A percentile compares a stretch with the other conserved stretches of the same genome.
Evolutionary conservation across 2,113 vertebrate species (phyloP).

Genomic region (Epinephelus lanceolatus): DNA sequence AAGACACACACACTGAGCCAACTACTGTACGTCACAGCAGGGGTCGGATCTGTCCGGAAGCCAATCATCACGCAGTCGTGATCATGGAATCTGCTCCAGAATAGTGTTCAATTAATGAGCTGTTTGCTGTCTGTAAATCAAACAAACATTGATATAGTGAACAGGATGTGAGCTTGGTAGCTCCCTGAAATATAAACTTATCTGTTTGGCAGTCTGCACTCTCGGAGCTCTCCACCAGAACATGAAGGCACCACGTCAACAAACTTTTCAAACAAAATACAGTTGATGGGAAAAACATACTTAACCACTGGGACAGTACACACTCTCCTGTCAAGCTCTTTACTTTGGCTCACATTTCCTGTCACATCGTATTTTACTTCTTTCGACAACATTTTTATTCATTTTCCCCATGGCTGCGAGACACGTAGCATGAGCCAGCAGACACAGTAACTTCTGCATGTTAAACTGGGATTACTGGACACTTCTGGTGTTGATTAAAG

Average conservation of each 20-base stretch:
- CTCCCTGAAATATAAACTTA: constrained; percentile 8
- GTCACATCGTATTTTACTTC: constrained; percentile 9
- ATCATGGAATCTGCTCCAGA: constrained; percentile 10
- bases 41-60: constrained; percentile 17
- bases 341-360: constrained; percentile 3
- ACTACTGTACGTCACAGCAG: neutral
- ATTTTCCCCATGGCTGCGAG: neutral
- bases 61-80: constrained; percentile 16
- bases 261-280: constrained; percentile 25
- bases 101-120: constrained; percentile 35
- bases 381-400: neutral
- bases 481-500: neutral
- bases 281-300: neutral
- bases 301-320: neutral
- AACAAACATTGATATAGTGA: constrained; percentile 16
- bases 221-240: constrained; percentile 6
- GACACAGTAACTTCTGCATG: neutral
- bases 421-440: neutral
- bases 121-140: constrained; percentile 14
- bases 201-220: neutral
- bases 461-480: neutral
- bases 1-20: constrained; percentile 26
- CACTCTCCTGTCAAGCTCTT: neutral
- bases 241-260: constrained; percentile 17
- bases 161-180: neutral